Percentiles rank a stretch among this genome's conserved stretches.
Conservation (phyloP, 2,888 invertebrate genomes). For the Epinotia bilunana region DNA sequence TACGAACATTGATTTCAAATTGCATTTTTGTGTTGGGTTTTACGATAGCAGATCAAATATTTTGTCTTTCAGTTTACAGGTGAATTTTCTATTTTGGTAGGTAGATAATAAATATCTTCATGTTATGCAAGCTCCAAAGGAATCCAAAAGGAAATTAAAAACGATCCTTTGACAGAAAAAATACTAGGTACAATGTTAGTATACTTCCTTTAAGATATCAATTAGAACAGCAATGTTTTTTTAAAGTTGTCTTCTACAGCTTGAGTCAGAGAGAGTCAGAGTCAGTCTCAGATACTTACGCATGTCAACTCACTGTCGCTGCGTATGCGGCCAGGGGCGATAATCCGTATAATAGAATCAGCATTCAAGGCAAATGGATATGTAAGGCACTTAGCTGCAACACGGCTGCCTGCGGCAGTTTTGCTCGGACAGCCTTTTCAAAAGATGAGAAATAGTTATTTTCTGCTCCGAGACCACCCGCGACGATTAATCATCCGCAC, state of each 20-base stretch:
- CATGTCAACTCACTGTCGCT: slow-evolving; percentile 25
- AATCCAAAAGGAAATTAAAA: not conserved
- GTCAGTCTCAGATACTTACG: not conserved
- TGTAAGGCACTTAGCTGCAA: slow-evolving; percentile 68
- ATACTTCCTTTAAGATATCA: not conserved
- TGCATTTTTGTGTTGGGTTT: slow-evolving; percentile 31
- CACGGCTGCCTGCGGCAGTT: slow-evolving; percentile 73
- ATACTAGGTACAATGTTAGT: not conserved
- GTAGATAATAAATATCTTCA: not conserved
- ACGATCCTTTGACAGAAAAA: not conserved
- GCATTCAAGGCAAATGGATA: slow-evolving; percentile 61
- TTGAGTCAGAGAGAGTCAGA: too few species aligned
- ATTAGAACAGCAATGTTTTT: not conserved
- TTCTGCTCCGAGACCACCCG: slow-evolving; percentile 70
- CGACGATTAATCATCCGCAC: slow-evolving; percentile 75
- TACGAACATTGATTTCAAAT: slow-evolving; percentile 41
- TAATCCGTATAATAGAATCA: slow-evolving; percentile 57
- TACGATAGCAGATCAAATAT: slow-evolving; percentile 26
- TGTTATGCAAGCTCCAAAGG: not conserved
- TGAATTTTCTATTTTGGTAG: not conserved
- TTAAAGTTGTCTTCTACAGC: not conserved
- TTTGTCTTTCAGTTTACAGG: slow-evolving; percentile 6
- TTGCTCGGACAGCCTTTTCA: slow-evolving; percentile 69
- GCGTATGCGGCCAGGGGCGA: slow-evolving; percentile 40
- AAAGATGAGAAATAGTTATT: slow-evolving; percentile 81